phyloP scores from a whole-genome alignment of 2,888 invertebrate species.

The Idaea biselata region DNA sequence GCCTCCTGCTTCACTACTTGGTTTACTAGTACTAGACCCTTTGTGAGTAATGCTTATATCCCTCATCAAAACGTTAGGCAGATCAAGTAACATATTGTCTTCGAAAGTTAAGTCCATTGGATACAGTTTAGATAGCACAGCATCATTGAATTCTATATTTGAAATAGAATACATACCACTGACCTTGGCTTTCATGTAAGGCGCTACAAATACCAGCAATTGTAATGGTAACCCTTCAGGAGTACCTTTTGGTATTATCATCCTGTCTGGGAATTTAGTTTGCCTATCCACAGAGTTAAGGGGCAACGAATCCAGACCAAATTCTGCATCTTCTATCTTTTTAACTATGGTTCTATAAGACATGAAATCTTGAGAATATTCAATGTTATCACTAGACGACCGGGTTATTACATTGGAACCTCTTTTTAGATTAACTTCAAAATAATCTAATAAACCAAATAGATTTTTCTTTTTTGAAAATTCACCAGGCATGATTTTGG shows the following conservation, averaged over 20 bases:
- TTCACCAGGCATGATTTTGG: conserved; percentile 82
- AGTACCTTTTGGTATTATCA: conserved; percentile 86
- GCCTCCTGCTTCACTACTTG: conserved; percentile 30
- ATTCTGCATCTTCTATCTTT: conserved; percentile 80
- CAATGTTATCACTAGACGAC: conserved; percentile 81
- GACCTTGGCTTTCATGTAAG: conserved; percentile 59
- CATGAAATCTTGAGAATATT: conserved; percentile 81
- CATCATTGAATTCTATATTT: conserved; percentile 59
- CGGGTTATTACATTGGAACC: conserved; percentile 85
- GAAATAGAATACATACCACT: conserved; percentile 57
- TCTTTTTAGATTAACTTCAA: conserved; percentile 78
- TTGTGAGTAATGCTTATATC: conserved; percentile 60
- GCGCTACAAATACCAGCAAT: conserved; percentile 83
- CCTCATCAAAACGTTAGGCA: conserved; percentile 64
- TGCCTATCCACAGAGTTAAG: conserved; percentile 73
- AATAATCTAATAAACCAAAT: conserved; percentile 82
- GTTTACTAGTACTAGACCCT: conserved; percentile 36
- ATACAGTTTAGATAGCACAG: conserved; percentile 81
- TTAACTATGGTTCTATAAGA: conserved; percentile 81
- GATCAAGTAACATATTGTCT: conserved; percentile 58
- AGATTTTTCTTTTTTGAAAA: conserved; percentile 73
- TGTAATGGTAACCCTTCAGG: conserved; percentile 83
- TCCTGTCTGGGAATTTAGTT: conserved; percentile 84
- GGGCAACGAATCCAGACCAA: conserved; percentile 73
- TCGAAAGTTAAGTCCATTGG: conserved; percentile 85